Base-by-base conservation (phyloP, 2,797 vertebrate species). In the Aselliscus stoliczkanus region DNA sequence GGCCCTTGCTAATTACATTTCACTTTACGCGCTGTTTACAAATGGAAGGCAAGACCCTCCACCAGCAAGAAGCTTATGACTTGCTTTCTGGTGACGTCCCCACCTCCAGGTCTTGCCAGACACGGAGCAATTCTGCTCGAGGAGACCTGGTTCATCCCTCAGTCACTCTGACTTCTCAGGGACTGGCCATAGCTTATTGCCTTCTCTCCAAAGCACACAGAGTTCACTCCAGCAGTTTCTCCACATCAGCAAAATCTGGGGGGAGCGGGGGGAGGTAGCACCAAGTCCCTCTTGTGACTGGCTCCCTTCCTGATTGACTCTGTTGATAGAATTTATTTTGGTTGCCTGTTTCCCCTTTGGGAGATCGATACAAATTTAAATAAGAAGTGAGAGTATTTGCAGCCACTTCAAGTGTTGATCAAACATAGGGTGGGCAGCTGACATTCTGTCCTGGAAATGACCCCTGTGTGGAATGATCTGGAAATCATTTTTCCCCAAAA, bases 291-390 rank as follows among this genome's bases (percentile, higher is more conserved):
- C 91, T 93, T 31, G 5, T 21, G 88, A 29, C 80, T 72, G 86
- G 94, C 95, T 1, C 90, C 90, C 79, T 5, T 94, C 95, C 97
- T 97, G 97, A 98, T 98, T 97, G 98, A 97, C 95, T 97, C 96
- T 95, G 97, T 97, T 97, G 97, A 90, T 91, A 58, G 97, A 88
- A 98, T 98, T 98, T 98, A 98, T 98, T 98, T 98, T 96, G 76
- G 88, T 93, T 89, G 94, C 97, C 95, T 97, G 92, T 95, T 98
- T 98, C 96, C 95, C 85, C 94, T 98, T 97, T 97, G 94, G 69
- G 90, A 96, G 96, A 98, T 98, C 96, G 70, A 98, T 98, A 97
- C 95, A 90, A 73, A 98, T 98, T 98, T 98, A 97, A 98, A 97
- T 96, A 93, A 98, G 96, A 97, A 97, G 34, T 1, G 56, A 89